Evolutionary conservation across 2,797 vertebrate species (phyloP).

Genomic region (Brotula barbata): DNA sequence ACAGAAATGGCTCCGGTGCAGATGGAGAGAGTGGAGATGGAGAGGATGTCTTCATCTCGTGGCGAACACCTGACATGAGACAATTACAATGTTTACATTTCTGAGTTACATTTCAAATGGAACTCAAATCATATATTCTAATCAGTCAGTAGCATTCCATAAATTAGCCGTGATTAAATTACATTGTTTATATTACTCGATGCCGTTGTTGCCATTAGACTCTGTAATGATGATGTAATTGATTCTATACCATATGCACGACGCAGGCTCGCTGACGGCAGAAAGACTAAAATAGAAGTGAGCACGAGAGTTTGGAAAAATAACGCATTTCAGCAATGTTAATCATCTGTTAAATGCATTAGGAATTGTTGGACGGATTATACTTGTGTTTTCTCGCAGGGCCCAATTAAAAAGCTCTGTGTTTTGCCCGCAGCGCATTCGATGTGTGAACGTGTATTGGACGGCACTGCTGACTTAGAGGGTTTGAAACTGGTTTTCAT

Average conservation of each 20-base stretch:
- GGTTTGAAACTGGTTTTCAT: conserved; percentile 61
- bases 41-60: conserved; percentile 1
- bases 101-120: no score
- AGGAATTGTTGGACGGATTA: conserved; percentile 73
- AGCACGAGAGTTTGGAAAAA: conserved; percentile 21
- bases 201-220: not conserved
- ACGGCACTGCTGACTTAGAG: conserved; percentile 48
- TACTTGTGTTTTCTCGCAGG: conserved; percentile 76
- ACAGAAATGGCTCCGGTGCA: not conserved
- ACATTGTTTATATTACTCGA: no score
- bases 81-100: no score
- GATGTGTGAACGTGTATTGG: conserved; percentile 51
- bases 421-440: conserved; percentile 49
- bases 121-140: no score
- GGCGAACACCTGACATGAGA: no score
- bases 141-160: no score
- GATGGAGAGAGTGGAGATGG: not conserved
- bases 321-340: conserved; percentile 62
- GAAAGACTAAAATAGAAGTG: not conserved
- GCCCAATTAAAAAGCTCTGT: conserved; percentile 75
- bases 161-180: no score
- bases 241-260: conserved; percentile 15
- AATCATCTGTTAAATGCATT: conserved; percentile 77
- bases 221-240: conserved; percentile 19
- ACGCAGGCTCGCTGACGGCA: conserved; percentile 1